Percentiles rank a stretch among this genome's conserved stretches.
Evolutionary conservation across 37 sponge, comb jelly and placozoan genomes (phyloP).

Genomic region (Chondrosia reniformis): DNA sequence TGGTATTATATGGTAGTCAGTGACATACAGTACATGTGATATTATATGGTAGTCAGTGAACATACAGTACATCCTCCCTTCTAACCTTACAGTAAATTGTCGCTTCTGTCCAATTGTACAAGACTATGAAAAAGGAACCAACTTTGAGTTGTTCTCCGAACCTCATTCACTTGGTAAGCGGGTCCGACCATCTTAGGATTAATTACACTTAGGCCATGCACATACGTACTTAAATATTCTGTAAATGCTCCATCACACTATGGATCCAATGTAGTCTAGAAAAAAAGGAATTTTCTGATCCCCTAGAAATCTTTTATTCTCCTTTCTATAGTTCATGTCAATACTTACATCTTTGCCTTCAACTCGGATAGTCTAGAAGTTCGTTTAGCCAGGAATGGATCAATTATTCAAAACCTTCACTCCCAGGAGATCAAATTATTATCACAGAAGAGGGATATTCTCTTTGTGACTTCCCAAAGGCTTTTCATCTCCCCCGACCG

Average conservation of each 20-base stretch:
- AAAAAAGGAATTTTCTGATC: not conserved
- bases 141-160: slow-evolving; percentile 11
- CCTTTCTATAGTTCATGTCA: slow-evolving; percentile 33
- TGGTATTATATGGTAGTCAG: too few relatives aligned
- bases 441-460: slow-evolving; percentile 51
- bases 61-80: not conserved
- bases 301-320: not conserved
- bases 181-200: not conserved
- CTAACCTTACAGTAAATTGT: slow-evolving; percentile 1
- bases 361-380: slow-evolving; percentile 60
- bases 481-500: not conserved
- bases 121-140: not conserved
- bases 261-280: not conserved
- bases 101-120: slow-evolving; percentile 4
- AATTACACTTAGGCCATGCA: not conserved
- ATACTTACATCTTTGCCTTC: slow-evolving; percentile 70
- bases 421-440: slow-evolving; percentile 59
- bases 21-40: too few relatives aligned
- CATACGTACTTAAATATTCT: too few relatives aligned
- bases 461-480: not conserved
- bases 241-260: not conserved
- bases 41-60: too few relatives aligned
- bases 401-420: slow-evolving; percentile 64
- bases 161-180: slow-evolving; percentile 5
- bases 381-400: slow-evolving; percentile 66